Base-by-base conservation (phyloP, 2,113 vertebrate genomes). In the Oenanthe oenanthe region DNA sequence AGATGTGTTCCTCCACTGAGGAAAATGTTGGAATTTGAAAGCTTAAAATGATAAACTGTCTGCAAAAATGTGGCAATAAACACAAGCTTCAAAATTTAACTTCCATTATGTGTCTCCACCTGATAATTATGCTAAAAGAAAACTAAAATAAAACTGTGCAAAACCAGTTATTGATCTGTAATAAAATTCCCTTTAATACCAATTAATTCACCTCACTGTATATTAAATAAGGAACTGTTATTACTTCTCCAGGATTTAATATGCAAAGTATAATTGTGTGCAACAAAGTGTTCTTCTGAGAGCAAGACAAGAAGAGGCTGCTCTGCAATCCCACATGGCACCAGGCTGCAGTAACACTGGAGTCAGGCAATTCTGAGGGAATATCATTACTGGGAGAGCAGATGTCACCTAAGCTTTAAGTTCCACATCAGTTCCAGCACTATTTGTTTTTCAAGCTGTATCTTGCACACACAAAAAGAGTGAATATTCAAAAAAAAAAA, bases 201-300 rank as follows among this genome's bases (percentile, higher is more conserved):
- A 94, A 95, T 92, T 96, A 94, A 96, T 92, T 95, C 84, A 88
- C 70, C 66, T 91, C 61, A 7, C 9, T 79, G 62, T 76, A 47
- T 78, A 82, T 85, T 94, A 89, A 95, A 57, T 73, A 95, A 92
- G 50, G 70, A 93, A 75, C 24, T 53, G 53, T 72, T 91, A 84
- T 61, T 86, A 53, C 50, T 89, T 86, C 66, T 88, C 58, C 58
- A 43, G 38, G 31, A 85, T 82, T 94, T 94, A 92, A 92, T 58
- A 85, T n/a, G 70, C 66, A 75, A 34, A 36, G 57, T 36, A 47
- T 72, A 94, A 97, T 17, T 79, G 50, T 8, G 14, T 19, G 45
- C 13, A 3, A 86, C 36, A 38, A 94, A 92, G 51, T 17, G 36
- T 28, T 93, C 89, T 71, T 95, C 20, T 67, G 80, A 91, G 93